These are phyloP conservation scores for Drosophila tropicalis DNA, from an alignment of 1,140 invertebrate species.

Conservation along the genomic window DNA sequence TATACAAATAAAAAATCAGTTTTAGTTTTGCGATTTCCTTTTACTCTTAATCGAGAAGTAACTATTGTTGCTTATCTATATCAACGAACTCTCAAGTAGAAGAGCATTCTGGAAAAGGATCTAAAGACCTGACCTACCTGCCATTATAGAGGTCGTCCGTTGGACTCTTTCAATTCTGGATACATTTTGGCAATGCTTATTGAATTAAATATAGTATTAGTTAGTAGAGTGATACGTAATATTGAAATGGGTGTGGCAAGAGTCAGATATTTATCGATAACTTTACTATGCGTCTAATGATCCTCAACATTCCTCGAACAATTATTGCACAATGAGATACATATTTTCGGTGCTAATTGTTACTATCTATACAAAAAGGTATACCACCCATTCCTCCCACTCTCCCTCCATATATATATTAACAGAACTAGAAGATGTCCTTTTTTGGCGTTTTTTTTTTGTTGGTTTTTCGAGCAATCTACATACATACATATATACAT, in stretches of 20 bases:
- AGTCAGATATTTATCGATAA: background rate
- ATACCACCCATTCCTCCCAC: background rate
- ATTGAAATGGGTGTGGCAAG: background rate
- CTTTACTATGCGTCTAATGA: background rate
- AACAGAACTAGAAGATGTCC: background rate
- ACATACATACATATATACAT: slow-evolving; percentile 6
- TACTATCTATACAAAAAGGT: slow-evolving; percentile 28
- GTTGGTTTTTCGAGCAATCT: too few species aligned
- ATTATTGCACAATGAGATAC: background rate
- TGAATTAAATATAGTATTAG: background rate
- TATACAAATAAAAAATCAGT: background rate
- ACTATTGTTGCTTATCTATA: background rate
- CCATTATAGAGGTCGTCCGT: background rate
- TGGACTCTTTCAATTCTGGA: background rate
- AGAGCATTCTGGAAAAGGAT: background rate
- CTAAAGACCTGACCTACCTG: too few species aligned
- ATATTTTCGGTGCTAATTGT: slow-evolving; percentile 26
- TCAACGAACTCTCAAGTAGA: background rate
- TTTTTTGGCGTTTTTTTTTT: too few species aligned
- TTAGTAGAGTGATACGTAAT: background rate
- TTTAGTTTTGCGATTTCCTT: background rate
- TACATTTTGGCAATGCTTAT: too few species aligned
- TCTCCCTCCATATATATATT: background rate
- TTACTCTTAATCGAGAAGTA: background rate
- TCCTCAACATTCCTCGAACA: background rate